Percentiles rank a stretch among this genome's conserved stretches.
Evolutionary conservation across 2,888 invertebrate species (phyloP).

Genomic region (Dione vanillae): DNA sequence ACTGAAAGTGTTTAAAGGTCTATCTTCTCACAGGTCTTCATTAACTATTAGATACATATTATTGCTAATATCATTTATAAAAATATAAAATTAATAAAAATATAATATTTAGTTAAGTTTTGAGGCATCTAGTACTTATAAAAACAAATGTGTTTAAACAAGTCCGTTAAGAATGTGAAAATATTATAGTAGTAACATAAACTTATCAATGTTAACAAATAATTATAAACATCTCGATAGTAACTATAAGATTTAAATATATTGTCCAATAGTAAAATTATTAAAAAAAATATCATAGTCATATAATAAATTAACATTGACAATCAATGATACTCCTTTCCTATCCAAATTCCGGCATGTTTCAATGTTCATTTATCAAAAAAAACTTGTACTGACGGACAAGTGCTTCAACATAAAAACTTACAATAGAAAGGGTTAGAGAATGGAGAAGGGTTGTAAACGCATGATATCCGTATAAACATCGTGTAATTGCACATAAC

Average conservation of each 20-base stretch:
- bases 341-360: not conserved
- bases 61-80: not conserved
- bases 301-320: not conserved
- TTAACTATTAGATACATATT: not conserved
- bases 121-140: too few species aligned
- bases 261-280: not conserved
- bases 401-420: constrained; percentile 72
- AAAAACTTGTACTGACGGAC: constrained; percentile 60
- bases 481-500: constrained; percentile 78
- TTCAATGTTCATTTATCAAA: constrained; percentile 37
- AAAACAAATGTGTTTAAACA: too few species aligned
- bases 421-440: constrained; percentile 76
- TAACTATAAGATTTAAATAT: not conserved
- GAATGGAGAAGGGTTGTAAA: constrained; percentile 75
- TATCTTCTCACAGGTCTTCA: too few species aligned
- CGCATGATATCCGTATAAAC: constrained; percentile 80
- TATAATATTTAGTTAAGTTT: too few species aligned
- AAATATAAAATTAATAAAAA: too few species aligned
- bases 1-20: constrained; percentile 6
- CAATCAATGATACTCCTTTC: not conserved
- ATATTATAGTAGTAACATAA: too few species aligned
- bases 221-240: not conserved
- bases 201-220: not conserved
- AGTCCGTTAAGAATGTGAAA: too few species aligned
- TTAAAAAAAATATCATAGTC: not conserved